Evolutionary conservation across 1,140 invertebrate genomes (phyloP), one percentile per base, ranked within the genome.

Genomic region (Aphidius gifuensis): DNA sequence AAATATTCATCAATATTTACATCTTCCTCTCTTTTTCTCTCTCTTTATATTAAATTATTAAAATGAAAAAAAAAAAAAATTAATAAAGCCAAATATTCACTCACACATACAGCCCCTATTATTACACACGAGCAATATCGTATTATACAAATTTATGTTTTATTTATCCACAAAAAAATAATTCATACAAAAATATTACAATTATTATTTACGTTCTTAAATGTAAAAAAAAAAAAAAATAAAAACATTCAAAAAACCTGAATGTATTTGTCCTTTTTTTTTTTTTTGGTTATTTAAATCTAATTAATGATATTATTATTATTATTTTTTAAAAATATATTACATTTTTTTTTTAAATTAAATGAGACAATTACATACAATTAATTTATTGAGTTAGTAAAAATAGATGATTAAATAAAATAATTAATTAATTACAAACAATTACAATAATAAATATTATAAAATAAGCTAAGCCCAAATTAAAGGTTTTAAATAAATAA

Each of bases 151-250:
- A 69, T 74, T 64, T 64, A 68, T 70, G 68, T 76, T 77, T 74
- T 70, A 71, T 77, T 71, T 76, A 71, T 75, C 60, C 74, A 76
- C 71, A 73, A 70, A 62, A 64, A 55, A 53, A 61, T 76, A 69
- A 69, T 67, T 68, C 60, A 66, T 79, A 78, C 77, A 78, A 77
- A 79, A 78, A 78, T 79, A 78, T 78, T 79, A 79, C 75, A 78
- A 32, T 32, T 32, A 32, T 32, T 47, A 73, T 74, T 65, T 64
- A 64, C 63, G 56, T 7, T 11, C 58, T 64, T 57, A 64, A 16
- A 16, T 8, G 44, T 59, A 58, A 49, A 51, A 58, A 43, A 44
- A 43, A 44, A 11, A 9, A 49, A 49, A 49, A 16, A 16, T 16
- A 16, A n/a, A 32, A 32, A 32, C 23, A 16, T 7, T 49, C 47